A percentile compares a stretch with the other conserved stretches of the same genome.
Conservation (phyloP, 2,113 vertebrate genomes). For the Prionailurus bengalensis region DNA sequence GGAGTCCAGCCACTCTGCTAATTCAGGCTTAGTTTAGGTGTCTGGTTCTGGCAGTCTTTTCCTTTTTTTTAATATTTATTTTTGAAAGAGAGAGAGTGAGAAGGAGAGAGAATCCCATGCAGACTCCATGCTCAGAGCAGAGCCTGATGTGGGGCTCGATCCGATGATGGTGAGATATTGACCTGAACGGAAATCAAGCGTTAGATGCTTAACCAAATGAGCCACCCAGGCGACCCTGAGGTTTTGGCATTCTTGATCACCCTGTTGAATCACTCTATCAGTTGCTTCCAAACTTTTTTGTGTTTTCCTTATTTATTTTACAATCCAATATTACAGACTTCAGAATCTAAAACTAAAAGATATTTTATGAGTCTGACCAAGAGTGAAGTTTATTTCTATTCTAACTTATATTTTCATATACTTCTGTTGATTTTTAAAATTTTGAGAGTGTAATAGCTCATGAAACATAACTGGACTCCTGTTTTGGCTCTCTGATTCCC, state of each 20-base stretch:
- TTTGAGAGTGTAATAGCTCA: background rate
- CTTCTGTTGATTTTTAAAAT: background rate
- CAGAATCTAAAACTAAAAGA: constrained; percentile 37
- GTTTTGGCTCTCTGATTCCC: background rate
- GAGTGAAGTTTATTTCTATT: background rate
- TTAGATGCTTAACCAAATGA: background rate
- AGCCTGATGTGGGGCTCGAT: background rate
- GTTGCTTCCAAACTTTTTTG: background rate
- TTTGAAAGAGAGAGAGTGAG: background rate
- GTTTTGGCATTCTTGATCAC: background rate
- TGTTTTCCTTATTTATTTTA: background rate
- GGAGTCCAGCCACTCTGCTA: background rate
- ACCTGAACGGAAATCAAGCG: background rate
- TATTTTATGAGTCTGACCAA: background rate
- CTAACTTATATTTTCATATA: background rate
- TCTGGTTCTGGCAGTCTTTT: background rate
- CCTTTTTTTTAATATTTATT: background rate
- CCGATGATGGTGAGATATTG: background rate
- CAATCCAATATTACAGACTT: background rate
- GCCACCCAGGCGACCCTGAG: background rate
- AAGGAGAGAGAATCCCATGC: background rate
- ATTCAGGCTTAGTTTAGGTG: background rate
- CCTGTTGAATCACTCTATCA: background rate
- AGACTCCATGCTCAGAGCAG: background rate
- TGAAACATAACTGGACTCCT: background rate